These are phyloP conservation scores for Fregata magnificens DNA, from an alignment of 2,113 vertebrate species.

Conservation along the genomic window DNA sequence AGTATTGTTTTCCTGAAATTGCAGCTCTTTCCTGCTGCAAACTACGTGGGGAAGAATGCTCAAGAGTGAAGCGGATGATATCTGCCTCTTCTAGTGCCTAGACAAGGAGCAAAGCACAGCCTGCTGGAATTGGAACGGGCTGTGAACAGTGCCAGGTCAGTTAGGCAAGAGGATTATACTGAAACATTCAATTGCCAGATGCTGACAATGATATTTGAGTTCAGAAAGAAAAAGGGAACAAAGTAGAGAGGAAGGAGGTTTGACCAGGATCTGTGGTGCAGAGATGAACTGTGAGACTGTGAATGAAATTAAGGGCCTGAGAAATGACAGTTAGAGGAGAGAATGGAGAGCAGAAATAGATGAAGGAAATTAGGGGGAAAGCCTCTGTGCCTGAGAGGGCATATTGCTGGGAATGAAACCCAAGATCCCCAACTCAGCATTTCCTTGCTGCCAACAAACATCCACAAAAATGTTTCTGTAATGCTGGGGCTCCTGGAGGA, in stretches of 20 bases:
- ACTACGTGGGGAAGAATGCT: background rate
- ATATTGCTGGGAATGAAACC: background rate
- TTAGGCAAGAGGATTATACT: background rate
- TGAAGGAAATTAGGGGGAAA: background rate
- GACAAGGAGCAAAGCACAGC: background rate
- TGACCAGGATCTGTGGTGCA: background rate
- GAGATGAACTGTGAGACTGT: background rate
- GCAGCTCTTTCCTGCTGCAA: background rate
- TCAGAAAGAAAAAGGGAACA: background rate
- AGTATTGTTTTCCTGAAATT: background rate
- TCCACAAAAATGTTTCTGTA: slow-evolving; percentile 1
- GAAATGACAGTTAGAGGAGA: background rate
- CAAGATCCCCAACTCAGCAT: background rate
- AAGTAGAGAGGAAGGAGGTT: background rate
- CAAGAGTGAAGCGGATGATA: background rate
- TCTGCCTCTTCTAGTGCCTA: background rate
- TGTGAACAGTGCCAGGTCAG: background rate
- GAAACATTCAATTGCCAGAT: background rate
- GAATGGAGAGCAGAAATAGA: background rate
- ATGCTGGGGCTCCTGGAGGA: background rate
- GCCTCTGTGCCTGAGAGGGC: background rate
- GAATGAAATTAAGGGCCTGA: background rate
- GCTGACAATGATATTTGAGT: background rate
- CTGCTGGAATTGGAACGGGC: background rate
- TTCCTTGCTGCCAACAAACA: background rate